These are phyloP conservation scores for Cebidichthys violaceus DNA, from an alignment of 2,113 vertebrate genomes.

Conservation along the genomic window DNA sequence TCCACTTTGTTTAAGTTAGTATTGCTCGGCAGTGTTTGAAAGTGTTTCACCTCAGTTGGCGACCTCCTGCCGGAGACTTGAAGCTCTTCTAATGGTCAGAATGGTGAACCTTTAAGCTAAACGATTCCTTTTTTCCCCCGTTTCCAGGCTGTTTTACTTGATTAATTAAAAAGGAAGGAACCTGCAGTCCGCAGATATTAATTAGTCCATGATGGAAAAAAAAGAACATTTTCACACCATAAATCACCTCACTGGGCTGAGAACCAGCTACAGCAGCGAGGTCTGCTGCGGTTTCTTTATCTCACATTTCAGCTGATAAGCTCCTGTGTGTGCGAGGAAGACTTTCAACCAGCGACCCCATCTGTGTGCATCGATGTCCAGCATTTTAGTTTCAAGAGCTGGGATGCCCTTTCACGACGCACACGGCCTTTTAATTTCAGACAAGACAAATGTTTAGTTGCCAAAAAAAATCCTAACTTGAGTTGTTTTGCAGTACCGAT, in stretches of 20 bases:
- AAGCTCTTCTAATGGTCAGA: slow-evolving; percentile 20
- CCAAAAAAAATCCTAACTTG: background rate
- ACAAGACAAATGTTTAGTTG: background rate
- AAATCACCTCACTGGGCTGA: slow-evolving; percentile 20
- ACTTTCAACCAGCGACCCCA: slow-evolving; percentile 1
- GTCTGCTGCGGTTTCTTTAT: slow-evolving; percentile 2
- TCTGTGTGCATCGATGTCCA: slow-evolving; percentile 6
- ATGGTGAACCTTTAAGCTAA: slow-evolving; percentile 15
- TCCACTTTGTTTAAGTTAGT: background rate
- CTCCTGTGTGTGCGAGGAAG: background rate
- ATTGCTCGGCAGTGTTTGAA: background rate
- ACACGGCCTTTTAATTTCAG: slow-evolving; percentile 26
- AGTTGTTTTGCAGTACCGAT: slow-evolving; percentile 5
- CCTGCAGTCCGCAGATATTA: slow-evolving; percentile 42
- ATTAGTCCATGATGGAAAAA: slow-evolving; percentile 33
- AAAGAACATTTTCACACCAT: slow-evolving; percentile 31
- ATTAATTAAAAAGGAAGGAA: slow-evolving; percentile 48
- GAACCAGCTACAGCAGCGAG: background rate
- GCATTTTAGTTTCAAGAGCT: background rate
- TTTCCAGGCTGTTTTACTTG: slow-evolving; percentile 23
- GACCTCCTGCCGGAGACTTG: slow-evolving; percentile 1
- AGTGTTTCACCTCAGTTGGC: slow-evolving; percentile 4
- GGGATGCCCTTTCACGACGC: background rate
- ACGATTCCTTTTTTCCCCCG: slow-evolving; percentile 8
- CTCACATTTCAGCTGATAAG: slow-evolving; percentile 5